Evolutionary conservation across 2,888 invertebrate genomes (phyloP).

Genomic region (Cabera pusaria): DNA sequence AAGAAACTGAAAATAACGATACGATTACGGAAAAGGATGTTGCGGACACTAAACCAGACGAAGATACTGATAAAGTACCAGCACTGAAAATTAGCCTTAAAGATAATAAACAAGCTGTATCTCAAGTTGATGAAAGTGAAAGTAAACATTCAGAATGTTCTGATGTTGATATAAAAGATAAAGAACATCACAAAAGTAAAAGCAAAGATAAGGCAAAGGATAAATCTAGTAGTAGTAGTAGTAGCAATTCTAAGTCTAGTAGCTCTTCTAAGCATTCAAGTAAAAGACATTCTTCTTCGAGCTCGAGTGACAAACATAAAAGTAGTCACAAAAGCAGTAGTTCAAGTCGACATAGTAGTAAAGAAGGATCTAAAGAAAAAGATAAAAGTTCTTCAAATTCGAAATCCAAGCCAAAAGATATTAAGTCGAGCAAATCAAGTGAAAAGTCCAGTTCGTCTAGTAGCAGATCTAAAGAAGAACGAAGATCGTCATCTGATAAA

Average conservation of each 20-base stretch:
- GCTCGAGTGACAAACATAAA: conserved; percentile 68
- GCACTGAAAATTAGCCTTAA: conserved; percentile 86
- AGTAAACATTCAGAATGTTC: conserved; percentile 55
- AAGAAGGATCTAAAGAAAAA: conserved; percentile 52
- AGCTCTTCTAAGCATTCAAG: conserved; percentile 66
- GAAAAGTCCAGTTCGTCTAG: conserved; percentile 59
- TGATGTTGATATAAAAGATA: conserved; percentile 60
- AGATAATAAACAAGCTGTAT: conserved; percentile 88
- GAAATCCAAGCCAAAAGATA: conserved; percentile 69
- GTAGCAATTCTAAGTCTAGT: conserved; percentile 45
- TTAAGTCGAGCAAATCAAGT: conserved; percentile 48
- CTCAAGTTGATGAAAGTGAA: conserved; percentile 78
- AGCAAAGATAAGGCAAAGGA: conserved; percentile 78
- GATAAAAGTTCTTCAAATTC: conserved; percentile 58
- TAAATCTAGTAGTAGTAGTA: conserved; percentile 40
- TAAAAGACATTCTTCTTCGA: conserved; percentile 64
- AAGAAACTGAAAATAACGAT: conserved; percentile 12
- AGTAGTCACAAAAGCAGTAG: conserved; percentile 58
- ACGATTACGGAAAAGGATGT: conserved; percentile 27
- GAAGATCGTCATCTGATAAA: conserved; percentile 51
- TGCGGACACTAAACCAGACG: conserved; percentile 29
- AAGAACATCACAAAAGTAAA: conserved; percentile 59
- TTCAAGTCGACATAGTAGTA: conserved; percentile 66
- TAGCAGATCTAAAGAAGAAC: conserved; percentile 61
- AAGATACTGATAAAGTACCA: conserved; percentile 43